Base-by-base conservation (phyloP, 2,888 invertebrate genomes). In the Polyommatus iphigenia region DNA sequence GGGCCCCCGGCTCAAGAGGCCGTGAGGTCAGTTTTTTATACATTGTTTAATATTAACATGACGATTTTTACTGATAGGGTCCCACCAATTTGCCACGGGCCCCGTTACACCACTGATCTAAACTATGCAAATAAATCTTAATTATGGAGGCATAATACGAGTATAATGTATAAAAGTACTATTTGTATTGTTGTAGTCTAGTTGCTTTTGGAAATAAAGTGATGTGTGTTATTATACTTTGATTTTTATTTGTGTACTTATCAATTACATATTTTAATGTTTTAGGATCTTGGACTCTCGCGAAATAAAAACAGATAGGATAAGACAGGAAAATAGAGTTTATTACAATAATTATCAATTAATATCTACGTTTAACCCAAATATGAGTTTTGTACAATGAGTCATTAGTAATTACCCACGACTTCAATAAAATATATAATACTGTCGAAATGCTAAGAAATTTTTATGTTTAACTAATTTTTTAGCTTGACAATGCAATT, bases 251-350 rank as follows among this genome's bases (percentile, higher is more conserved):
- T 10, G 13, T 13, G n/a, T n/a, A n/a, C n/a, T n/a, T n/a, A 20
- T 54, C 54, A 15, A 54, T 54, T 18, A n/a, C n/a, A n/a, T n/a
- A 54, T 54, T 18, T 15, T 54, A 50, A 50, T 50, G 0, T 15
- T 54, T 54, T 54, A 54, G 15, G 18, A 5, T 54, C 13, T 54
- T 54, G 54, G 18, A 18, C 50, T 50, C 50, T 50, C 54, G 54
- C 54, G 0, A 46, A 36, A 20, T 46, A 20, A 73, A 75, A 54
- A 75, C 41, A 75, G 13, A 20, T 46, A 50, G 24, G 13, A 20
- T 75, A 75, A 50, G 75, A 75, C 75, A 75, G 75, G 24, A 75
- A 75, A 75, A 73, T 75, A 75, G 41, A 73, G 75, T 75, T 75
- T 75, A 75, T 75, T 75, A 75, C 50, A 75, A 54, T 46, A 20